These are phyloP conservation scores for Acanthoscelides obtectus DNA, from an alignment of 2,888 invertebrate species.

Conservation along the genomic window DNA sequence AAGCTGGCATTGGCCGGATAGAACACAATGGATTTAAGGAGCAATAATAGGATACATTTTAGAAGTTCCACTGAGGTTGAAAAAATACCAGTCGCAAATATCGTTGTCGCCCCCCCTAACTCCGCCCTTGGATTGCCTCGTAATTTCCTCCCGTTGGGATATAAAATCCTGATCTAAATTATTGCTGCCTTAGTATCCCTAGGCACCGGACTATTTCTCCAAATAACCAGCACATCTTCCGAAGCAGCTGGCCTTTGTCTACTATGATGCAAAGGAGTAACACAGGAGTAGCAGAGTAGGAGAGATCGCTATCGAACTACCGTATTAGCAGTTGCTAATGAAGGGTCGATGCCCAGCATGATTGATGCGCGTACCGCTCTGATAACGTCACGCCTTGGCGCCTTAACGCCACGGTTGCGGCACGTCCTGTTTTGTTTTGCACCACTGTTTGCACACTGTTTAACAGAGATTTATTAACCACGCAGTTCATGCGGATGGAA, in stretches of 20 bases:
- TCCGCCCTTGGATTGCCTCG: too few relatives aligned
- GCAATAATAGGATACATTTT: too few relatives aligned
- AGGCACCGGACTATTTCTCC: neutral
- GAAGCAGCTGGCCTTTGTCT: neutral
- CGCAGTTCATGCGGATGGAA: neutral
- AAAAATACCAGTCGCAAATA: too few relatives aligned
- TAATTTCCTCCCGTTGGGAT: too few relatives aligned
- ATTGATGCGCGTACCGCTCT: neutral
- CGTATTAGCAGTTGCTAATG: neutral
- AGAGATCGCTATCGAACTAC: neutral
- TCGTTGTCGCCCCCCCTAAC: too few relatives aligned
- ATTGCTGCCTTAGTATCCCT: too few relatives aligned
- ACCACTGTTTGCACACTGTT: constrained; percentile 28
- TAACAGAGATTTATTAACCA: constrained; percentile 45
- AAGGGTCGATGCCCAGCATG: neutral
- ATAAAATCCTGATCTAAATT: too few relatives aligned
- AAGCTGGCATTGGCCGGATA: too few relatives aligned
- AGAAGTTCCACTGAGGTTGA: too few relatives aligned
- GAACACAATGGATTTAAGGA: too few relatives aligned
- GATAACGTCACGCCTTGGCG: neutral
- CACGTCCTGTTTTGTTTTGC: constrained; percentile 42
- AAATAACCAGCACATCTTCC: neutral
- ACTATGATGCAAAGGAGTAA: neutral
- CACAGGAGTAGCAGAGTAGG: neutral
- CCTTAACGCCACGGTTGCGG: too few relatives aligned